Percentiles rank a stretch among this genome's conserved stretches.
Conservation (phyloP, 2,113 vertebrate species). For the Melanerpes aurifrons region DNA sequence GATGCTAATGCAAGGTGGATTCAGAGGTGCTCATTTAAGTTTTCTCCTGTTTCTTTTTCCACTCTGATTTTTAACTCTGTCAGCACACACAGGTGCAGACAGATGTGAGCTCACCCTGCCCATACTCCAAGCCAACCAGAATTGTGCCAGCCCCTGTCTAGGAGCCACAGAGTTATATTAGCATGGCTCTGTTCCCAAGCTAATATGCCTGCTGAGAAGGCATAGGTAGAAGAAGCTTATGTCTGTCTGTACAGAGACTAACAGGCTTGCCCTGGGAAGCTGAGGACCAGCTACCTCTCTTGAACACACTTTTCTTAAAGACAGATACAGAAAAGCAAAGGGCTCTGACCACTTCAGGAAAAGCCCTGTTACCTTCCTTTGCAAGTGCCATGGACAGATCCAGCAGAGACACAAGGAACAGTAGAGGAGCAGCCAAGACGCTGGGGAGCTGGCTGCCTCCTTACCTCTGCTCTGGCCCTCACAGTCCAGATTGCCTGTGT, state of each 20-base stretch:
- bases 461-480: neutral
- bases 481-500: conserved; percentile 7
- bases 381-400: neutral
- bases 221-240: neutral
- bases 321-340: neutral
- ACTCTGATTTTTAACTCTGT: neutral
- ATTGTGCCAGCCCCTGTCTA: neutral
- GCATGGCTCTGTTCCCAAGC: neutral
- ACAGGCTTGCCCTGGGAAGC: neutral
- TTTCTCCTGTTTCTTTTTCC: neutral
- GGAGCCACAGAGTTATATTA: neutral
- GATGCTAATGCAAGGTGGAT: neutral
- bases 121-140: neutral
- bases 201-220: neutral
- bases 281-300: neutral
- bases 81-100: conserved; percentile 44
- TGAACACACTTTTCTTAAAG: neutral
- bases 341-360: neutral
- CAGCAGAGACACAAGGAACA: neutral
- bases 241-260: neutral
- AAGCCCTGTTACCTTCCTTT: neutral
- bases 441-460: neutral
- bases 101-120: conserved; percentile 37
- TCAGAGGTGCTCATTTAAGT: neutral
- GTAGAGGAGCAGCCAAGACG: neutral